Base-by-base conservation (phyloP, 35 echinoderm and acorn worm genomes). In the Antedon bifida region DNA sequence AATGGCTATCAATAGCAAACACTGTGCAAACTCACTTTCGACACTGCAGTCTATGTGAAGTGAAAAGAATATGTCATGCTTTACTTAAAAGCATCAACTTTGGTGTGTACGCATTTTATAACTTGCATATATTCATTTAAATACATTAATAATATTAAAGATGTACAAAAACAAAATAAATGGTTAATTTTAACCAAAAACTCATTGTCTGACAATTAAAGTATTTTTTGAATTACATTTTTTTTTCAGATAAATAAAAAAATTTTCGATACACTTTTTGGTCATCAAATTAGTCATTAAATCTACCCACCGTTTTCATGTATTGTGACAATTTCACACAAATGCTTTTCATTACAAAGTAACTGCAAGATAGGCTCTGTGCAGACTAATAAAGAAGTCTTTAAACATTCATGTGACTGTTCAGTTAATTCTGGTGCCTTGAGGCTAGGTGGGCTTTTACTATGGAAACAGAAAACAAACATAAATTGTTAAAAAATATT, bases 341-440 rank as follows among this genome's bases (percentile, higher is more conserved):
- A 96, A 11, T 30, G 74, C 30, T 36, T 83, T 31, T 86, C 80
- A 39, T 74, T 35, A 0, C 91, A 26, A 0, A 96, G 34, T 26
- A 46, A 75, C 36, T 89, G 89, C 3, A 91, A 36, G 9, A 96
- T 77, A 56, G 93, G 93, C 75, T 96, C 93, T 29, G 88, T 88
- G 32, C 89, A 91, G 12, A 91, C 81, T 75, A 96, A 38, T 12
- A 96, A 73, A 36, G 86, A 79, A 36, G 79, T 89, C 73, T 89
- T 85, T 44, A 91, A 26, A 75, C 89, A 89, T 17, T 83, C 77
- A 29, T 73, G 16, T 31, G 84, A 74, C 23, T 73, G 56, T 29
- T 79, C 76, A 3, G 46, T 83, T 23, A 96, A 77, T 0, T 31
- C 34, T 30, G 85, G 86, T 30, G 89, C 86, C 9, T 55, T 26